A percentile compares a stretch with the other conserved stretches of the same genome.
Conservation (phyloP, 2,797 vertebrate genomes). For the Microchirus variegatus region DNA sequence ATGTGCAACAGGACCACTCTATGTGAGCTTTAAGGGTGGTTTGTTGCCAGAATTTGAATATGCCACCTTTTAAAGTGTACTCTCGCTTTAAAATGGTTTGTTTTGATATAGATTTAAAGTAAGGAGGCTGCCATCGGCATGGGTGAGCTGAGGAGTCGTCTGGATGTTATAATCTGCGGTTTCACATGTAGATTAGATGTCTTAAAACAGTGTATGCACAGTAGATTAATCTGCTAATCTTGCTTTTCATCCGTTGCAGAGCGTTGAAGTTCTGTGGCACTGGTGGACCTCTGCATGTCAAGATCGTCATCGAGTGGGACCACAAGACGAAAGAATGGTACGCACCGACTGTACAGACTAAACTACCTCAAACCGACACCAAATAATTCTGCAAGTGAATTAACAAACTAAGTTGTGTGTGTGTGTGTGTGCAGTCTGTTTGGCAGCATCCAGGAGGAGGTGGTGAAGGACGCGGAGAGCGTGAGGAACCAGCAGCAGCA, state of each 20-base stretch:
- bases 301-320: constrained; percentile 90
- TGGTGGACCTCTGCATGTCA: constrained; percentile 87
- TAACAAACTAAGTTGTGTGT: constrained; percentile 5
- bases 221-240: background rate
- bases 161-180: too few relatives aligned
- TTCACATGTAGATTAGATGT: too few relatives aligned
- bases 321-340: constrained; percentile 87
- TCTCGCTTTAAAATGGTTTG: too few relatives aligned
- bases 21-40: too few relatives aligned
- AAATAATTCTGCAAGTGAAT: background rate
- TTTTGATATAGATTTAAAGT: too few relatives aligned
- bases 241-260: constrained; percentile 63
- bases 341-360: constrained; percentile 39
- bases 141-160: too few relatives aligned
- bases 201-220: too few relatives aligned
- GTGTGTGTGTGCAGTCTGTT: constrained; percentile 82
- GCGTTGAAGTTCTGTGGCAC: constrained; percentile 83
- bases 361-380: background rate
- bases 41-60: too few relatives aligned
- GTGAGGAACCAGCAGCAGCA: constrained; percentile 87
- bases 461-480: constrained; percentile 88
- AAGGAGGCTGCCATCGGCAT: too few relatives aligned
- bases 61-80: too few relatives aligned
- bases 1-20: too few relatives aligned
- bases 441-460: constrained; percentile 89